Evolutionary conservation across 2,888 invertebrate genomes (phyloP), one percentile per base, ranked within the genome.

Genomic region (Drosophila prolongata): DNA sequence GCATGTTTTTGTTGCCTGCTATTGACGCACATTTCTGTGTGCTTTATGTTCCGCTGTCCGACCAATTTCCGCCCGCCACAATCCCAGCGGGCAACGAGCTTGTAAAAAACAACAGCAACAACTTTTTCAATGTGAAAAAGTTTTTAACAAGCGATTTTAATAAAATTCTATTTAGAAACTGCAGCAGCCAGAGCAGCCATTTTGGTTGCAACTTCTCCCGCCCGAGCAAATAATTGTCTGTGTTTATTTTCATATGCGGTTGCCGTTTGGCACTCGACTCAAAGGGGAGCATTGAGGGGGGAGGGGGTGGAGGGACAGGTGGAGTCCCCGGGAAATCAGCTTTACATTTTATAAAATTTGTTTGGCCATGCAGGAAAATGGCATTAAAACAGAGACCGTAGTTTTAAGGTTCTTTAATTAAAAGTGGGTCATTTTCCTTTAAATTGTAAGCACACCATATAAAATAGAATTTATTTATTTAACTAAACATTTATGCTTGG

Each of bases 141-240:
- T 79, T 89, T 86, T 77, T 80, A 89, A 77, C 89, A 89, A 89
- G 87, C 89, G 81, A 87, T 87, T 89, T 85, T 89, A 84, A 84
- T 87, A 89, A 84, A 87, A 87, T 85, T 84, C 87, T 83, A 86
- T 88, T 88, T 79, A 71, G 76, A 53, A 75, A 62, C 68, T 75
- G 75, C 68, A 24, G 42, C 43, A 35, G 69, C 42, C 49, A 54
- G 58, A 57, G 65, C 67, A 57, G 37, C 70, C 61, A 72, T 83
- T 88, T 84, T 75, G 59, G 66, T 68, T 54, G 78, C 76, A 66
- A 76, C 62, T 79, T 77, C 57, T 69, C 47, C 59, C 58, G 27
- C 59, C 49, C 50, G 37, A 53, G 37, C 71, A 71, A 61, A 61
- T 53, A 35, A 27, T 37, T 49, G 42, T 47, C 38, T 50, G 16